Percentiles rank a stretch among this genome's conserved stretches.
Evolutionary conservation across 2,888 invertebrate genomes (phyloP).

Genomic region (Eupithecia subumbrata): DNA sequence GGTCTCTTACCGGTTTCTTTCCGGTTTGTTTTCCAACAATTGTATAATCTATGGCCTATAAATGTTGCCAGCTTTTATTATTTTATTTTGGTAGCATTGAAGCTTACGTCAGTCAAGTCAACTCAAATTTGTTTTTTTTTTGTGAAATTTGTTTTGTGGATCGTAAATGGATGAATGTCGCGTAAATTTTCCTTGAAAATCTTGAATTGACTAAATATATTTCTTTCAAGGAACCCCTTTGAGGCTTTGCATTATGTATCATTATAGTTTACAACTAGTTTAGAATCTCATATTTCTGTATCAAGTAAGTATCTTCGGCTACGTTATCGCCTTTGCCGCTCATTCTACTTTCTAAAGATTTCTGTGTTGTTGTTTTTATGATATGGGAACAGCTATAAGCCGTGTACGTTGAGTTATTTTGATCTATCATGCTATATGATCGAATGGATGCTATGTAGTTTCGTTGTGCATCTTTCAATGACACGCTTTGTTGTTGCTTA

Average conservation of each 20-base stretch:
- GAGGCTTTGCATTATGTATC: constrained; percentile 15
- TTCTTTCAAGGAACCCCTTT: constrained; percentile 13
- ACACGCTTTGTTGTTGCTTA: constrained; percentile 11
- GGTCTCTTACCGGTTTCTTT: neutral
- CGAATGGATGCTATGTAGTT: neutral
- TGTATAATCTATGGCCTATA: neutral
- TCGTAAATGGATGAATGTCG: constrained; percentile 59
- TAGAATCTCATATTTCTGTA: too few relatives aligned
- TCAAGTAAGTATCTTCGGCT: constrained; percentile 32
- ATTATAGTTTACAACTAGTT: neutral
- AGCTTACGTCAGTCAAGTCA: neutral
- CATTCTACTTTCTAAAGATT: constrained; percentile 57
- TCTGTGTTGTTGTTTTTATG: constrained; percentile 12
- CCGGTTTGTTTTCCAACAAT: neutral
- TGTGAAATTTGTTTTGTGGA: constrained; percentile 21
- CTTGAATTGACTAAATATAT: constrained; percentile 23
- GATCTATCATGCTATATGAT: neutral
- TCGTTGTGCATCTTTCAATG: neutral
- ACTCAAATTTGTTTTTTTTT: neutral
- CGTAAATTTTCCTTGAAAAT: constrained; percentile 27
- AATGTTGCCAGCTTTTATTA: neutral
- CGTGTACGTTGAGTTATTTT: neutral
- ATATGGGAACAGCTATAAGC: neutral
- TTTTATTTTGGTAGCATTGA: neutral
- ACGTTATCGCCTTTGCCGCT: constrained; percentile 60